Evolutionary conservation across 2,888 invertebrate species (phyloP).

Genomic region (Chirona hameri): DNA sequence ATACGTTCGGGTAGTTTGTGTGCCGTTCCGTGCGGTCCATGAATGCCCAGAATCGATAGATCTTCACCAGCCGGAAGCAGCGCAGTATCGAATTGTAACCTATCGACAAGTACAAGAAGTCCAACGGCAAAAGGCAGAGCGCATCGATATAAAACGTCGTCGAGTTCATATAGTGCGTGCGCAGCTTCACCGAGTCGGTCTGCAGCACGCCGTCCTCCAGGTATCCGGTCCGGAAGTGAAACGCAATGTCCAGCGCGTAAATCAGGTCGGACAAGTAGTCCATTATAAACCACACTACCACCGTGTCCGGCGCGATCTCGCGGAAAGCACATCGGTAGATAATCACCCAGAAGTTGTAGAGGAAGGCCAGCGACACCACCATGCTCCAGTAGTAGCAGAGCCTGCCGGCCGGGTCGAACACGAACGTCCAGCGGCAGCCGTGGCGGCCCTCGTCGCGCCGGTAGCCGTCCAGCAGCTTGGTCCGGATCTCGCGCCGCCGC

Average conservation of each 20-base stretch:
- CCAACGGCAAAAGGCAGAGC: constrained; percentile 92
- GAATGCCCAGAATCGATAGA: constrained; percentile 97
- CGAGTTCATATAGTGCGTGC: constrained; percentile 96
- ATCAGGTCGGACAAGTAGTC: constrained; percentile 96
- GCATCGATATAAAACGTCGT: constrained; percentile 98
- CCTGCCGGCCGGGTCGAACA: constrained; percentile 96
- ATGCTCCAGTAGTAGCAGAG: constrained; percentile 96
- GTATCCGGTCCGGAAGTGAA: constrained; percentile 96
- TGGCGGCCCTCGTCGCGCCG: constrained; percentile 58
- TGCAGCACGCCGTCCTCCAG: constrained; percentile 93
- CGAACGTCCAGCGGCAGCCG: constrained; percentile 82
- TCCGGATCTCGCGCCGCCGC: constrained; percentile 48
- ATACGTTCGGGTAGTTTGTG: constrained; percentile 97
- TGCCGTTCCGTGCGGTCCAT: constrained; percentile 97
- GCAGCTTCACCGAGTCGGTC: constrained; percentile 86
- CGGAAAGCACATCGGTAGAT: constrained; percentile 98
- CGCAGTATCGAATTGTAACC: constrained; percentile 90
- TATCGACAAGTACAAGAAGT: constrained; percentile 96
- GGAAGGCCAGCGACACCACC: constrained; percentile 91
- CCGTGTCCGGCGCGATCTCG: constrained; percentile 66
- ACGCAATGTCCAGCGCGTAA: constrained; percentile 91
- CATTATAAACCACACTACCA: constrained; percentile 58
- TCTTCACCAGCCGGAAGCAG: constrained; percentile 92
- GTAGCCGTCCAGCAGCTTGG: constrained; percentile 45
- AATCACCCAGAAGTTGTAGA: constrained; percentile 97